Base-by-base conservation (phyloP, 2,888 invertebrate species). In the Sphaerophoria taeniata region DNA sequence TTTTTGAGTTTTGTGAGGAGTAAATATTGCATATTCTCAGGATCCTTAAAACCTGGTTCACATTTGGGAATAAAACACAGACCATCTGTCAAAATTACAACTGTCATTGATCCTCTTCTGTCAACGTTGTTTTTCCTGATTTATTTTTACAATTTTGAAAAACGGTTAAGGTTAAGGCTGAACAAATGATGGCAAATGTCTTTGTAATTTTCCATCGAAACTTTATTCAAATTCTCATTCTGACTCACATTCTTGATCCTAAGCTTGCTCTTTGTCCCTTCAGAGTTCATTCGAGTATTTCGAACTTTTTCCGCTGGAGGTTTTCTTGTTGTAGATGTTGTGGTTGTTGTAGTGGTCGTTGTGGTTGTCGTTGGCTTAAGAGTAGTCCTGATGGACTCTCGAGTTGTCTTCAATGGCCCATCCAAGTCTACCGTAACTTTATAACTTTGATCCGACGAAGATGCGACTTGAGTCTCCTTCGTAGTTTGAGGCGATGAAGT, bases 161-260 rank as follows among this genome's bases (percentile, higher is more conserved):
- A 24, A 24, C 24, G 6, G 24, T 24, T 53, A 24, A 24, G 2
- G 24, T 24, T 24, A 24, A 24, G 24, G 2, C 24, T 24, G 24
- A 24, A 24, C 1, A 24, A 24, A 24, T 24, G 24, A 9, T 7
- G 16, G 9, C 16, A 39, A 24, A 16, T 11, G 36, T 78, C n/a
- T n/a, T n/a, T n/a, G n/a, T n/a, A n/a, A n/a, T n/a, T n/a, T n/a
- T n/a, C n/a, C n/a, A n/a, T 75, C 14, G 70, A 9, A 2, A 63
- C 9, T 36, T 73, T 76, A 12, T 65, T 81, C 7, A 55, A 49
- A 7, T 11, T 49, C 16, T 80, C 84, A 55, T 69, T 84, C 6
- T 75, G 71, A 6, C 67, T 76, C 0, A 60, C 12, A 14, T 85
- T 85, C 58, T 73, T 85, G 14, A 77, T 80, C 43, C 55, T 61